Conservation (phyloP, 2,888 invertebrate species). For the Mechanitis messenoides region DNA sequence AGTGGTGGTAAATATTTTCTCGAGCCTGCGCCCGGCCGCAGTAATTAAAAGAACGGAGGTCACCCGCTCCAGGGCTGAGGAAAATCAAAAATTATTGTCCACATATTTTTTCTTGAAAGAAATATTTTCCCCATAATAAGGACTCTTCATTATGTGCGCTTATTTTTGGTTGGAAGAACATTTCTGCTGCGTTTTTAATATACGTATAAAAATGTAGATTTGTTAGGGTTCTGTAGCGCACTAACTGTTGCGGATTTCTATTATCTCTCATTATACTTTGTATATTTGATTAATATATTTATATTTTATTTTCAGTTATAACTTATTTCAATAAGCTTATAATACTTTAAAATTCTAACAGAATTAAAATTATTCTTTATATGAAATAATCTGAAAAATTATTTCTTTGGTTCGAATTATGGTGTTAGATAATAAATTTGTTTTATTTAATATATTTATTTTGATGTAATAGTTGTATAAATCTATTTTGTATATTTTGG, state of each 20-base stretch:
- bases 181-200: conserved; percentile 23
- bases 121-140: conserved; percentile 40
- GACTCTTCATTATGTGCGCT: conserved; percentile 29
- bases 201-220: conserved; percentile 6
- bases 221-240: background rate
- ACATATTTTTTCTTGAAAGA: conserved; percentile 54
- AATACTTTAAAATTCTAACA: too few species aligned
- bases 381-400: too few species aligned
- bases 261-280: too few species aligned
- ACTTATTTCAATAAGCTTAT: too few species aligned
- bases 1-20: conserved; percentile 71
- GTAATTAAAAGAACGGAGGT: conserved; percentile 69
- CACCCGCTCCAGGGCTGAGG: conserved; percentile 43
- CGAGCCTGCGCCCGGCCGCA: conserved; percentile 47
- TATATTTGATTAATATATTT: too few species aligned
- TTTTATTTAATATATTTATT: too few species aligned
- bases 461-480: too few species aligned
- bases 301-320: too few species aligned
- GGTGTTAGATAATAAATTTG: too few species aligned
- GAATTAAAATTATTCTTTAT: too few species aligned
- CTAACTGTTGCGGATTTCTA: background rate
- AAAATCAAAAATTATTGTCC: conserved; percentile 68
- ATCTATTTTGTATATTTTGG: too few species aligned
- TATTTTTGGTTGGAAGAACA: conserved; percentile 27
- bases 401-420: too few species aligned